These are phyloP conservation scores for Himalopsyche japonica DNA, from an alignment of 2,888 invertebrate species.

Conservation along the genomic window DNA sequence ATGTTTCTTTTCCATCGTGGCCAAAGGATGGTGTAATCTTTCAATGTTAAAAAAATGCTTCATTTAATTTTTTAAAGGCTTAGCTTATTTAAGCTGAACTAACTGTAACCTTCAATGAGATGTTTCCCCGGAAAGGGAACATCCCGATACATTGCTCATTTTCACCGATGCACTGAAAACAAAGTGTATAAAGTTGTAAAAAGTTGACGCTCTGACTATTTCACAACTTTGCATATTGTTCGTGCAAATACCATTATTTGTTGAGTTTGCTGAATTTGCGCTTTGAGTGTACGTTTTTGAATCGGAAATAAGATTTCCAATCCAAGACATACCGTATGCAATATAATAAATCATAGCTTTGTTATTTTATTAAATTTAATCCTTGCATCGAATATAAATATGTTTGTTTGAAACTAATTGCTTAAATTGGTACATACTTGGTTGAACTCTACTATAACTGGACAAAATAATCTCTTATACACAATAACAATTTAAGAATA, in stretches of 20 bases:
- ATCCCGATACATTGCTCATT: constrained; percentile 29
- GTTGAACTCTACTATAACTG: too few relatives aligned
- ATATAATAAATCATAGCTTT: too few relatives aligned
- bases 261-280: not conserved
- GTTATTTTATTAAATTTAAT: too few relatives aligned
- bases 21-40: not conserved
- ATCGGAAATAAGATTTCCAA: not conserved
- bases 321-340: too few relatives aligned
- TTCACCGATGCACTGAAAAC: constrained; percentile 26
- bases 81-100: not conserved
- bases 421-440: too few relatives aligned
- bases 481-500: too few relatives aligned
- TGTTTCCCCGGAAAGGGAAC: constrained; percentile 14
- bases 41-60: not conserved
- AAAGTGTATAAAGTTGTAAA: constrained; percentile 27
- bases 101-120: constrained; percentile 10
- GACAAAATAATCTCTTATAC: too few relatives aligned
- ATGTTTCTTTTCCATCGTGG: too few relatives aligned
- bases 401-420: too few relatives aligned
- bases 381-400: too few relatives aligned
- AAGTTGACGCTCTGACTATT: not conserved
- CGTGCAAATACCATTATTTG: not conserved
- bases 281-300: not conserved
- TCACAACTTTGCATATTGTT: not conserved
- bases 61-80: too few relatives aligned